phyloP scores from a whole-genome alignment of 2,113 vertebrate species.

The Halcyon senegalensis region DNA sequence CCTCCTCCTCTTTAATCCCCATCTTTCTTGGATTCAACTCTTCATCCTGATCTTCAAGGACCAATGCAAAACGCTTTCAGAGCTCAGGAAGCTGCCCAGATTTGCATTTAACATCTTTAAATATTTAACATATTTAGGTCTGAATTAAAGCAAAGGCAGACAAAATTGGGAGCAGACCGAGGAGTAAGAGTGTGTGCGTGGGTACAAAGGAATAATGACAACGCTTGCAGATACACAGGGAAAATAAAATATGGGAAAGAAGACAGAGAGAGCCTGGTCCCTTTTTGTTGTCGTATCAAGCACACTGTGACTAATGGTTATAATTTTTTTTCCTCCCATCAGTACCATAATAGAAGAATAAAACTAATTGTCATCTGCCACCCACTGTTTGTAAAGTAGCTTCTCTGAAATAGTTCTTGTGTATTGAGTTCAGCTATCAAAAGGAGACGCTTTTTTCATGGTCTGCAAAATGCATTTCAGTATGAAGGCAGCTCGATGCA shows the following conservation, averaged over 20 bases:
- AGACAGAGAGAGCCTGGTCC: background rate
- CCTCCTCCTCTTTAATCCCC: background rate
- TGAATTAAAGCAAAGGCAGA: background rate
- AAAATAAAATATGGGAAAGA: background rate
- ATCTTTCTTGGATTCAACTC: background rate
- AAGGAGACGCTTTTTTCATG: constrained; percentile 25
- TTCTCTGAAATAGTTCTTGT: constrained; percentile 45
- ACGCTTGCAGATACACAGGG: background rate
- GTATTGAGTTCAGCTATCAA: constrained; percentile 42
- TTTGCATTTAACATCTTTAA: background rate
- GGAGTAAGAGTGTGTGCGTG: background rate
- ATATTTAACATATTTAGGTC: background rate
- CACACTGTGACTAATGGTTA: background rate
- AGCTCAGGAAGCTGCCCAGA: background rate
- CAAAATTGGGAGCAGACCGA: background rate
- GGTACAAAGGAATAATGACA: fast-evolving
- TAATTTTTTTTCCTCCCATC: background rate
- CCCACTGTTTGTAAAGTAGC: constrained; percentile 49
- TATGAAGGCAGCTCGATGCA: constrained; percentile 26
- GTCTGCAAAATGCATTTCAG: constrained; percentile 54
- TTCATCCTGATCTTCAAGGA: background rate
- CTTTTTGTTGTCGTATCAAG: background rate
- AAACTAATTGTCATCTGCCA: constrained; percentile 52
- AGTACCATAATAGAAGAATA: constrained; percentile 1
- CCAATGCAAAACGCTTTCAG: fast-evolving